Evolutionary conservation across 1,140 invertebrate genomes (phyloP).

Genomic region (Sinonovacula constricta): DNA sequence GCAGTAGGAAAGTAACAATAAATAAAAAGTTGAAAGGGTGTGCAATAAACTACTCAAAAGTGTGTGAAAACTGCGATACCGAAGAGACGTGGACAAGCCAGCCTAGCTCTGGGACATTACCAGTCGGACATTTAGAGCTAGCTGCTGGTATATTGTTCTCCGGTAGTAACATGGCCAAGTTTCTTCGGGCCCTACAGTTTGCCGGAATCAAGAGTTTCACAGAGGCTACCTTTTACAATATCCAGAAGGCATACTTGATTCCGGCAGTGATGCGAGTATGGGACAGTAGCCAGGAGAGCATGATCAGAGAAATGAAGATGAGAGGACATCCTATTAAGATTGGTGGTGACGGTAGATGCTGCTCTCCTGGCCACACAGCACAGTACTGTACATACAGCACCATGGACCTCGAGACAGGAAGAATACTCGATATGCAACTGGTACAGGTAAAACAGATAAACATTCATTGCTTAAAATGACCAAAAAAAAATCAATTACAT

Average conservation of each 20-base stretch:
- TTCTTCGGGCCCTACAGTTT: neutral
- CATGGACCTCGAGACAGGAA: neutral
- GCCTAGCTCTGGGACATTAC: neutral
- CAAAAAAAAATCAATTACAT: too few relatives aligned
- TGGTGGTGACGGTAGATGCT: slow-evolving; percentile 13
- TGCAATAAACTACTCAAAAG: neutral
- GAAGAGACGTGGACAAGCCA: neutral
- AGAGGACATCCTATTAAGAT: neutral
- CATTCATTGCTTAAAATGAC: neutral
- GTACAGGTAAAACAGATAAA: neutral
- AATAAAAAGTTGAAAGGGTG: neutral
- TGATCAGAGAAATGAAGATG: neutral
- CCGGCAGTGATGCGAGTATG: neutral
- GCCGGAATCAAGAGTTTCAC: neutral
- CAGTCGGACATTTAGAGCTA: neutral
- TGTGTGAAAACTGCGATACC: neutral
- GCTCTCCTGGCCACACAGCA: slow-evolving; percentile 22
- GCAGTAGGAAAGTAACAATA: neutral
- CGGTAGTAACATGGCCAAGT: neutral
- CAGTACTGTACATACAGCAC: slow-evolving; percentile 5
- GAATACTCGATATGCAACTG: slow-evolving; percentile 5
- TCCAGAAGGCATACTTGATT: neutral
- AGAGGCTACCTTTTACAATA: neutral
- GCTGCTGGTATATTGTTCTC: neutral
- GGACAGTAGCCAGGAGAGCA: neutral